Conservation (phyloP, 2,888 invertebrate species). For the Lysandra bellargus region DNA sequence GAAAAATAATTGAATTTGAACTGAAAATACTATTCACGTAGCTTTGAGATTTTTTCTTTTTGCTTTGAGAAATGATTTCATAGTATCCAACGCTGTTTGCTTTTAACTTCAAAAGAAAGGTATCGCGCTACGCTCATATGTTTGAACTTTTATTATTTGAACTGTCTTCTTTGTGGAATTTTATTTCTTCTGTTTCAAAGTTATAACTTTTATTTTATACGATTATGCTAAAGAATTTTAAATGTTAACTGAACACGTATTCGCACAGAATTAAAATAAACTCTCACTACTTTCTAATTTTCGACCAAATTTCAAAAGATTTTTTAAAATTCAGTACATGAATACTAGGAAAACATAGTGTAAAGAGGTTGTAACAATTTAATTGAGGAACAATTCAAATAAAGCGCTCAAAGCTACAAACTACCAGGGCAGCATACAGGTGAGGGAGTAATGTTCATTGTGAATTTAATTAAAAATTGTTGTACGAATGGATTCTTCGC, state of each 20-base stretch:
- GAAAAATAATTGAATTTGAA: background rate
- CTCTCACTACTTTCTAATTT: no score
- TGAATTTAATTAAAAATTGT: slow-evolving; percentile 16
- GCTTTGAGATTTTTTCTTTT: background rate
- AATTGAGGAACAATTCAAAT: slow-evolving; percentile 1
- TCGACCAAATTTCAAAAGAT: no score
- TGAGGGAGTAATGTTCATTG: background rate
- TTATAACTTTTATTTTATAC: no score
- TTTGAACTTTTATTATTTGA: background rate
- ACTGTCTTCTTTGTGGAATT: background rate
- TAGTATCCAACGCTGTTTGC: background rate
- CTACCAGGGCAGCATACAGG: slow-evolving; percentile 7
- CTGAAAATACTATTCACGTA: background rate
- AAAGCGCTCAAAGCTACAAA: background rate
- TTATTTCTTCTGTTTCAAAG: background rate
- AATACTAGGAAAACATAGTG: background rate
- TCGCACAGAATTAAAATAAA: no score
- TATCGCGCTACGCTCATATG: background rate
- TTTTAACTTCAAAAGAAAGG: background rate
- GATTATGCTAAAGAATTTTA: no score
- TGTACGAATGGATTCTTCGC: background rate
- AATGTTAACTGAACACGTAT: no score
- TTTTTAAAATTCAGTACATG: background rate
- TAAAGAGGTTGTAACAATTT: background rate
- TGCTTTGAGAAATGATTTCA: background rate